Base-by-base conservation (phyloP, 2,113 vertebrate genomes). In the Cephalopholis sonnerati region DNA sequence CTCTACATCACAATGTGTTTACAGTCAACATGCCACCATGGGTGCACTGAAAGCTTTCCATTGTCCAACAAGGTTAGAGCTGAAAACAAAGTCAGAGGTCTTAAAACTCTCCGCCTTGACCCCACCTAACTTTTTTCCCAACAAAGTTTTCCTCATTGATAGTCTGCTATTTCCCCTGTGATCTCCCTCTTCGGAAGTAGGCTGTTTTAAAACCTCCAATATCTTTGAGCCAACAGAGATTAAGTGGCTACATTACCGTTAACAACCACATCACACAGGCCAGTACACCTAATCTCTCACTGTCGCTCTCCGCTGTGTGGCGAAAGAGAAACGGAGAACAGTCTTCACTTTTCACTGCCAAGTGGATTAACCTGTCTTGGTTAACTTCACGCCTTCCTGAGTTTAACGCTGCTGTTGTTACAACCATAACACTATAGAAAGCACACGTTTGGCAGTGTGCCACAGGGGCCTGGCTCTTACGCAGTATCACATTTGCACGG, bases 281-380 rank as follows among this genome's bases (percentile, higher is more conserved):
- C 22, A 29, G 69, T 50, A 63, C 79, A 57, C 25, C 81, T 77
- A 84, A 88, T 90, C 82, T 84, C 68, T 41, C 70, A 7, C 64
- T 66, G 73, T 77, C 67, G 22, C 64, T 68, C 57, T 77, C 75
- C 41, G 61, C 54, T 48, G 46, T 32, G 65, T 63, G 62, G 59
- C 53, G 18, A 77, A 18, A 68, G 54, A 53, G 62, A 80, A 36
- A n/a, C 15, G 39, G 53, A 68, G 46, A 50, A 7, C 5, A 1
- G n/a, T 22, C 68, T 50, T 61, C 67, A 72, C 53, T 77, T 81
- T 59, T 62, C 64, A 13, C 29, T 64, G 75, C 79, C 85, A 88
- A 78, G 46, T 86, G 85, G 88, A 81, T 91, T 27, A 92, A 89
- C 71, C 80, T 86, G 93, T 87, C 86, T 44, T 61, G 51, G 77